phyloP scores from a whole-genome alignment of 2,888 invertebrate genomes.

The Drosophila aldrichi region DNA sequence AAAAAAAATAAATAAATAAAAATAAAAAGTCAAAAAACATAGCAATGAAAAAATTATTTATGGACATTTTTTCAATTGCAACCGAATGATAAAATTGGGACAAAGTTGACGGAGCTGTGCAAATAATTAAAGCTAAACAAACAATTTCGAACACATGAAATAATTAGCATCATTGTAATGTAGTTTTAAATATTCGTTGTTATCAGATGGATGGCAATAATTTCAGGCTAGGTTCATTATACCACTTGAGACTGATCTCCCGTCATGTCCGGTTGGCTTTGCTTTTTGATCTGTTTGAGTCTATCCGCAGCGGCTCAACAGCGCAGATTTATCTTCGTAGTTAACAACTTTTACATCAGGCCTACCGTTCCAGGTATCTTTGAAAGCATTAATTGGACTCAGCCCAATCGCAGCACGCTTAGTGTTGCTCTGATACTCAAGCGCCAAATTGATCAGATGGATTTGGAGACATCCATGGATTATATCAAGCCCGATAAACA shows the following conservation, averaged over 20 bases:
- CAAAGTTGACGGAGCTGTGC: not conserved
- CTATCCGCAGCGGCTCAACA: not conserved
- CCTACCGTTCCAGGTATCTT: conserved; percentile 14
- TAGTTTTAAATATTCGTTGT: conserved; percentile 2
- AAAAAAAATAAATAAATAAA: no score
- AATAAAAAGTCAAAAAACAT: no score
- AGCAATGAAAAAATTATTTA: no score
- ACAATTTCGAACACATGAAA: not conserved
- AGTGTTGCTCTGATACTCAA: conserved; percentile 18
- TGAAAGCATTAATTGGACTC: conserved; percentile 9
- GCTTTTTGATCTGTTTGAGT: conserved; percentile 6
- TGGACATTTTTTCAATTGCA: no score
- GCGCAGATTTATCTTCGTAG: conserved; percentile 37
- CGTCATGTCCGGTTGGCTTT: conserved; percentile 21
- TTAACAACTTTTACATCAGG: conserved; percentile 38
- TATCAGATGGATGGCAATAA: not conserved
- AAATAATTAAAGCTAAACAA: not conserved
- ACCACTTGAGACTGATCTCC: conserved; percentile 5
- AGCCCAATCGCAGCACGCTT: conserved; percentile 3
- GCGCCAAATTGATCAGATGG: conserved; percentile 8
- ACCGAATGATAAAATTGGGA: not conserved
- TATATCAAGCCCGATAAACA: conserved; percentile 10
- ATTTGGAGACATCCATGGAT: conserved; percentile 34
- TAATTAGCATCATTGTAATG: conserved; percentile 3
- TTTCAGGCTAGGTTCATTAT: not conserved